Evolutionary conservation across 1,140 invertebrate genomes (phyloP).

Genomic region (Calephelis virginiensis): DNA sequence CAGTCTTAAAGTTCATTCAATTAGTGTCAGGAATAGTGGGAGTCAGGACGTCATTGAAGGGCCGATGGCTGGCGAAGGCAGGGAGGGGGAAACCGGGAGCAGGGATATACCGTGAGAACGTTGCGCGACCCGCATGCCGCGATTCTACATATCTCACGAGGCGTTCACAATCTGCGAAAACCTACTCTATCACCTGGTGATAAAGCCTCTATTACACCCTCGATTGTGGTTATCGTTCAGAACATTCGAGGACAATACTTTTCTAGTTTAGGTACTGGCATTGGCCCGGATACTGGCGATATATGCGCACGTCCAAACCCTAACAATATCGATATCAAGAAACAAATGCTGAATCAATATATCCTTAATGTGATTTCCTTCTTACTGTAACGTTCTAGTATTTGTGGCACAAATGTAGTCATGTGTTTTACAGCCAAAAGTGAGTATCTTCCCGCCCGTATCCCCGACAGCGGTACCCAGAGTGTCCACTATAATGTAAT

Average conservation of each 20-base stretch:
- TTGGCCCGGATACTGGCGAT: slow-evolving; percentile 73
- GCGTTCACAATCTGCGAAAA: slow-evolving; percentile 34
- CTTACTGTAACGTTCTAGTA: too few relatives aligned
- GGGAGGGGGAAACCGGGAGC: slow-evolving; percentile 52
- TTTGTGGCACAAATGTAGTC: too few relatives aligned
- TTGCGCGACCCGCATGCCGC: slow-evolving; percentile 73
- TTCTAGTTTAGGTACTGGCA: slow-evolving; percentile 77
- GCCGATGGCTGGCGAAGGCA: slow-evolving; percentile 37
- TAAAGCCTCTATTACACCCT: slow-evolving; percentile 42
- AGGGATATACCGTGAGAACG: slow-evolving; percentile 77
- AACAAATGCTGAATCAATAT: neutral
- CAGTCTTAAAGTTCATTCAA: slow-evolving; percentile 68
- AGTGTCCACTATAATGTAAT: too few relatives aligned
- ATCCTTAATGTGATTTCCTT: neutral
- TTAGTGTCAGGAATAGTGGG: slow-evolving; percentile 60
- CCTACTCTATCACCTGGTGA: slow-evolving; percentile 36
- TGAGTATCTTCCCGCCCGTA: too few relatives aligned
- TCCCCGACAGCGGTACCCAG: too few relatives aligned
- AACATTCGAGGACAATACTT: slow-evolving; percentile 77
- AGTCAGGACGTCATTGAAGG: slow-evolving; percentile 67
- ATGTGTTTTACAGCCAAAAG: too few relatives aligned
- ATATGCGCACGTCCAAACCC: slow-evolving; percentile 59
- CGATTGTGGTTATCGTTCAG: slow-evolving; percentile 65
- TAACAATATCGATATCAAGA: too few relatives aligned
- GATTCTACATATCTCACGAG: slow-evolving; percentile 76